phyloP scores from a whole-genome alignment of 2,113 vertebrate genomes.

The Fulmarus glacialis region DNA sequence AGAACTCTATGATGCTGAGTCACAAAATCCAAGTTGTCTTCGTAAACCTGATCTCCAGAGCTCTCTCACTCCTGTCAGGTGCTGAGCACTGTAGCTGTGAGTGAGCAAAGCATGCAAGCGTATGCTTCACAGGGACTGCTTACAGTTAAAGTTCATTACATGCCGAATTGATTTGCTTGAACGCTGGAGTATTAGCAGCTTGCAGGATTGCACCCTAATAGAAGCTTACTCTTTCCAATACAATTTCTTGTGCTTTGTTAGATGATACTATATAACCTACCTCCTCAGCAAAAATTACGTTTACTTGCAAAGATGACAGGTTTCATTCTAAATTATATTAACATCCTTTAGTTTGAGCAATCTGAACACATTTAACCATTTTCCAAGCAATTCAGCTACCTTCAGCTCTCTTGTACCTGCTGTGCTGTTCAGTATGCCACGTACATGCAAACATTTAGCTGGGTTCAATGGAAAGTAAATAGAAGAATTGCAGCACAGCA shows the following conservation, averaged over 20 bases:
- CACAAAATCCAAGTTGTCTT: neutral
- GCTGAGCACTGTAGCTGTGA: neutral
- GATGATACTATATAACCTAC: slow-evolving; percentile 37
- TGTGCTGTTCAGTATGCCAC: neutral
- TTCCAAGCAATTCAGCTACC: neutral
- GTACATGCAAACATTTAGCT: neutral
- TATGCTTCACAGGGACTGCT: neutral
- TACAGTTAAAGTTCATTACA: slow-evolving; percentile 1
- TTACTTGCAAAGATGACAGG: slow-evolving; percentile 35
- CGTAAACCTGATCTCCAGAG: neutral
- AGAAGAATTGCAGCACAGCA: neutral
- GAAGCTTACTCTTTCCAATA: slow-evolving; percentile 4
- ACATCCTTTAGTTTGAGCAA: neutral
- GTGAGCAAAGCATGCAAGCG: rapidly evolving
- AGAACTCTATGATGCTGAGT: neutral
- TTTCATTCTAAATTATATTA: slow-evolving; percentile 44
- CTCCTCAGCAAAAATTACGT: slow-evolving; percentile 34
- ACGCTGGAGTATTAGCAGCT: neutral
- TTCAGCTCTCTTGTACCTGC: neutral
- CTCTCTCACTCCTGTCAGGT: rapidly evolving
- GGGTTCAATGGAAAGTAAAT: neutral
- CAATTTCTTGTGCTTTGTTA: slow-evolving; percentile 45
- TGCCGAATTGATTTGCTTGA: slow-evolving; percentile 3
- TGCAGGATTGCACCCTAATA: slow-evolving; percentile 9
- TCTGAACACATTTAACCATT: slow-evolving; percentile 12